Conservation (phyloP, 2,888 invertebrate species). For the Graphium colonna region DNA sequence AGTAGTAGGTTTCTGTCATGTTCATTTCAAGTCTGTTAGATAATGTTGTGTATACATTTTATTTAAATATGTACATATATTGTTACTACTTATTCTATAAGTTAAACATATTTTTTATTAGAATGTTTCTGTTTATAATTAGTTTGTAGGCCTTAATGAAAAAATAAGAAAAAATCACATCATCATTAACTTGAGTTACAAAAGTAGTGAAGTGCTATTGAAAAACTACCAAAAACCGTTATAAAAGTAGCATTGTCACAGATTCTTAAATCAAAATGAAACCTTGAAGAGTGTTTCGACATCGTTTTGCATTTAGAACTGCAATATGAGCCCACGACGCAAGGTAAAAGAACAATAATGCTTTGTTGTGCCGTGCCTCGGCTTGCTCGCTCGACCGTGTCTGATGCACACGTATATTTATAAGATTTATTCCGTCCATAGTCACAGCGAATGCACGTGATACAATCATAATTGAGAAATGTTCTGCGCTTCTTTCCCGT, state of each 20-base stretch:
- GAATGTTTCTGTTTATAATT: too few species aligned
- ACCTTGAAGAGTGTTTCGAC: conserved; percentile 3
- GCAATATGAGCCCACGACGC: not conserved
- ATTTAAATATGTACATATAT: not conserved
- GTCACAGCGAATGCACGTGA: conserved; percentile 6
- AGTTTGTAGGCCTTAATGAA: too few species aligned
- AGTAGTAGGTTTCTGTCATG: too few species aligned
- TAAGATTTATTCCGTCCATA: conserved; percentile 13
- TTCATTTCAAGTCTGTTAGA: too few species aligned
- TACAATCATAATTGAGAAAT: conserved; percentile 16
- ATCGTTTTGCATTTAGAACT: conserved; percentile 1
- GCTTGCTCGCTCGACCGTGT: conserved; percentile 14
- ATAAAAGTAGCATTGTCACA: too few species aligned
- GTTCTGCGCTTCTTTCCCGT: not conserved
- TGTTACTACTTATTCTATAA: not conserved
- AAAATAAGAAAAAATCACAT: too few species aligned
- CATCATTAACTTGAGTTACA: too few species aligned
- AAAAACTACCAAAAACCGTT: too few species aligned
- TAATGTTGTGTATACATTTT: too few species aligned
- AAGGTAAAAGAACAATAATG: conserved; percentile 16
- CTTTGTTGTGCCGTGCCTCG: conserved; percentile 15
- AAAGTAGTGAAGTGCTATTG: too few species aligned
- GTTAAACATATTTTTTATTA: not conserved
- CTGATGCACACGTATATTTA: conserved; percentile 18
- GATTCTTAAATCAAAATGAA: not conserved